phyloP scores from a whole-genome alignment of 2,113 vertebrate species.

The Phylloscopus trochilus region DNA sequence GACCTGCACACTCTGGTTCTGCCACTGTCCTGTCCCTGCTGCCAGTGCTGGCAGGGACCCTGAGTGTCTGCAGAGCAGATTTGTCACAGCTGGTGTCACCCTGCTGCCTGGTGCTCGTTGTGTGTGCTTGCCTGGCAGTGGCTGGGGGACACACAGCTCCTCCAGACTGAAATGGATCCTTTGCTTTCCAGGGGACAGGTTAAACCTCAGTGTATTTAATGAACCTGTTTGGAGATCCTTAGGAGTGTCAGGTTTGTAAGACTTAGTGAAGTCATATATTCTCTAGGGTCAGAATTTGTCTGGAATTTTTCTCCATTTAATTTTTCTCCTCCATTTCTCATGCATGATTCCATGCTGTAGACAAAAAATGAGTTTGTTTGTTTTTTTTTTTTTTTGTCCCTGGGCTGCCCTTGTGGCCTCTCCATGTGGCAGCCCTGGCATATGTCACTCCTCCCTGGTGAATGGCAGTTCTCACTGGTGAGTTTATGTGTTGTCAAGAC shows the following conservation, averaged over 20 bases:
- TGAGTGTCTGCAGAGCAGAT: neutral
- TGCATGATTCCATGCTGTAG: accelerated
- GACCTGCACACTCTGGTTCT: neutral
- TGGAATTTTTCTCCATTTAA: neutral
- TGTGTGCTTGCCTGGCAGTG: neutral
- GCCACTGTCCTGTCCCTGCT: neutral
- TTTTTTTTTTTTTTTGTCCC: neutral
- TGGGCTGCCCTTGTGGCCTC: neutral
- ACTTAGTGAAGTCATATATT: neutral
- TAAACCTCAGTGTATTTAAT: neutral
- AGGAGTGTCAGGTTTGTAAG: neutral
- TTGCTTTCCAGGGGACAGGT: neutral
- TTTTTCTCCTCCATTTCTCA: neutral
- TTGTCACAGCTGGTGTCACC: neutral
- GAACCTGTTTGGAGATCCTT: neutral
- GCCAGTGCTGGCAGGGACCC: neutral
- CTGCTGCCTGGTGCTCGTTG: neutral
- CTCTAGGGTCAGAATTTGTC: neutral
- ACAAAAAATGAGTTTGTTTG: neutral
- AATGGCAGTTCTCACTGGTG: neutral
- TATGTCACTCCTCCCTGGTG: neutral
- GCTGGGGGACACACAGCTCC: neutral
- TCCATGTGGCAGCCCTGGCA: neutral
- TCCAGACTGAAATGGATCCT: neutral
- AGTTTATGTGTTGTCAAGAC: neutral